phyloP scores from a whole-genome alignment of 2,888 invertebrate genomes.

The Synergus umbraculus region DNA sequence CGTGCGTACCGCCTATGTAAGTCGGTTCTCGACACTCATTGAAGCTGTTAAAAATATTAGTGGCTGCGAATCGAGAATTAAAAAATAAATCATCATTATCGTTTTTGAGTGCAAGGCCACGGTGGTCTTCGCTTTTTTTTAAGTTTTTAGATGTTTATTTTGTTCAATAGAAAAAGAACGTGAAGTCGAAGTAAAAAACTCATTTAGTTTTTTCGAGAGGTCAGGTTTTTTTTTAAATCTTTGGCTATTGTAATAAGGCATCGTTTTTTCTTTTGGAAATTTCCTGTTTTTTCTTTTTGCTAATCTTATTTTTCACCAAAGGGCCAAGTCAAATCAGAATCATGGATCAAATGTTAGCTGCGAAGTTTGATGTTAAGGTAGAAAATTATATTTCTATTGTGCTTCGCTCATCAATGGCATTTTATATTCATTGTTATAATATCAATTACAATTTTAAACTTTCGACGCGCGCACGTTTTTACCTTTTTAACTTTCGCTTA shows the following conservation, averaged over 20 bases:
- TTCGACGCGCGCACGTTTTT: constrained; percentile 18
- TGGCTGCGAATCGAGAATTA: constrained; percentile 6
- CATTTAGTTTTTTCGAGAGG: constrained; percentile 23
- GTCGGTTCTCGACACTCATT: constrained; percentile 21
- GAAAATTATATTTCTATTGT: background rate
- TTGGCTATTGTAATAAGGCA: constrained; percentile 11
- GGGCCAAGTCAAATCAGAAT: constrained; percentile 27
- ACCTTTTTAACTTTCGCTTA: constrained; percentile 22
- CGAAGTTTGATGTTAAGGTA: background rate
- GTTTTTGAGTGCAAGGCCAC: constrained; percentile 25
- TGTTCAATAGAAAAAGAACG: constrained; percentile 55
- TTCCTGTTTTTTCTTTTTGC: background rate
- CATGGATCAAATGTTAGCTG: background rate
- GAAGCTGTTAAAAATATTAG: constrained; percentile 28
- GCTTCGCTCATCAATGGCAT: constrained; percentile 29
- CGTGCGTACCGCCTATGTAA: constrained; percentile 20
- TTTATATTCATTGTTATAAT: constrained; percentile 29
- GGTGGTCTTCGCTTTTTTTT: constrained; percentile 59
- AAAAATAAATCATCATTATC: background rate
- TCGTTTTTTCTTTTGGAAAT: background rate
- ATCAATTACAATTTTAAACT: background rate
- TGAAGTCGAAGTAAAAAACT: constrained; percentile 49
- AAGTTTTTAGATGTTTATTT: constrained; percentile 73
- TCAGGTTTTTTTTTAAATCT: constrained; percentile 19
- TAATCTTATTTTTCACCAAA: background rate